phyloP scores from a whole-genome alignment of 2,113 vertebrate genomes.

The Apistogramma diplotaenia region DNA sequence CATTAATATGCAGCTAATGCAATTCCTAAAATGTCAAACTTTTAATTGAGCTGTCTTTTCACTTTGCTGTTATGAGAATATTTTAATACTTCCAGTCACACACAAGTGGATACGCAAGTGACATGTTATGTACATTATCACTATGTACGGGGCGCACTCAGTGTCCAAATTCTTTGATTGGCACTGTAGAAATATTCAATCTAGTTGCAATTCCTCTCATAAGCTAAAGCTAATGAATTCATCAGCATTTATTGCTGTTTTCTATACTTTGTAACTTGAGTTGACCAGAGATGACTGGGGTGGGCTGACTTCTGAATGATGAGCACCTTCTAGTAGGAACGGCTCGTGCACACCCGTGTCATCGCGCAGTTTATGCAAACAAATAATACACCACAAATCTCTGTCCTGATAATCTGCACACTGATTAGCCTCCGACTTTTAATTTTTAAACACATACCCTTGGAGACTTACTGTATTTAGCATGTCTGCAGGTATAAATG shows the following conservation, averaged over 20 bases:
- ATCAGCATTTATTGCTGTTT: neutral
- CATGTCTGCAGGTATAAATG: constrained; percentile 23
- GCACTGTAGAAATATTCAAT: neutral
- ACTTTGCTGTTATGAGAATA: neutral
- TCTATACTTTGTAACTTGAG: neutral
- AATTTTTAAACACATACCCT: neutral
- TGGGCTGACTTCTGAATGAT: constrained; percentile 24
- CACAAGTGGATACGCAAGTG: neutral
- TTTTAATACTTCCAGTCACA: neutral
- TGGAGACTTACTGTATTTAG: neutral
- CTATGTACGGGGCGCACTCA: neutral
- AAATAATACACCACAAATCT: constrained; percentile 1
- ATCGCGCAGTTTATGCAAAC: constrained; percentile 19
- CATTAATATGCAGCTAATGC: neutral
- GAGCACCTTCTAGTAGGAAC: constrained; percentile 25
- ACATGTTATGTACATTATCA: neutral
- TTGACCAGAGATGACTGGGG: neutral
- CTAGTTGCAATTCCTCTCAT: neutral
- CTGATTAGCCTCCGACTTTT: constrained; percentile 25
- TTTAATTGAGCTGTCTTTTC: neutral
- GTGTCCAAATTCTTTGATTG: too few species aligned
- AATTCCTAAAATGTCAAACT: neutral
- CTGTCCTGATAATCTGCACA: neutral
- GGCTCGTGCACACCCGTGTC: constrained; percentile 2
- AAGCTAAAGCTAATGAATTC: neutral